These are phyloP conservation scores for Drosophila mojavensis DNA, from an alignment of 1,140 invertebrate genomes.

Conservation along the genomic window DNA sequence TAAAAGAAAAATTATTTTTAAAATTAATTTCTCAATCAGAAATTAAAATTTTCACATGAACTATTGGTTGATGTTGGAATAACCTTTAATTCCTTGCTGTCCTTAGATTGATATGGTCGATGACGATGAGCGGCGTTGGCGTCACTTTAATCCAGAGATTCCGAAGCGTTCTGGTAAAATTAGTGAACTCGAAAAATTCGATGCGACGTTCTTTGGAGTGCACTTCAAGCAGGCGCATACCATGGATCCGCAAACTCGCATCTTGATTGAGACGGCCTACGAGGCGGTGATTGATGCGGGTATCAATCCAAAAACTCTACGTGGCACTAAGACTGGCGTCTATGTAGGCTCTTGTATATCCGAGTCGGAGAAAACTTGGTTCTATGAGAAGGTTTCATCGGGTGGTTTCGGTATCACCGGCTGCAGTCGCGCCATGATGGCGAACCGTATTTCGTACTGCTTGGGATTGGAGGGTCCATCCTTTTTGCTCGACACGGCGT, in stretches of 20 bases:
- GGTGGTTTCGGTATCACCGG: slow-evolving; percentile 89
- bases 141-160: slow-evolving; percentile 87
- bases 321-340: slow-evolving; percentile 90
- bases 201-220: slow-evolving; percentile 86
- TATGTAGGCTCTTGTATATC: slow-evolving; percentile 91
- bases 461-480: slow-evolving; percentile 90
- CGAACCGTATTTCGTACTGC: slow-evolving; percentile 93
- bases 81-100: background rate
- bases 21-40: too few species aligned
- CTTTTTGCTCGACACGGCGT: slow-evolving; percentile 94
- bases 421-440: slow-evolving; percentile 95
- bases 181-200: slow-evolving; percentile 84
- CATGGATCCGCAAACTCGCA: slow-evolving; percentile 86
- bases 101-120: slow-evolving; percentile 89
- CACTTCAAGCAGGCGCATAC: slow-evolving; percentile 84
- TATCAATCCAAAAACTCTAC: slow-evolving; percentile 84
- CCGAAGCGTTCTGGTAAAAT: slow-evolving; percentile 91
- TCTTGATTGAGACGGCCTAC: slow-evolving; percentile 85
- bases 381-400: slow-evolving; percentile 87
- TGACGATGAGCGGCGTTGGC: slow-evolving; percentile 90
- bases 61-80: background rate
- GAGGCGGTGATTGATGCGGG: slow-evolving; percentile 84
- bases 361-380: slow-evolving; percentile 89
- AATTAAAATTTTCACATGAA: too few species aligned
- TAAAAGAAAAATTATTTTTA: too few species aligned